A percentile compares a stretch with the other conserved stretches of the same genome.
Evolutionary conservation across 2,113 vertebrate species (phyloP).

Genomic region (Aix galericulata): DNA sequence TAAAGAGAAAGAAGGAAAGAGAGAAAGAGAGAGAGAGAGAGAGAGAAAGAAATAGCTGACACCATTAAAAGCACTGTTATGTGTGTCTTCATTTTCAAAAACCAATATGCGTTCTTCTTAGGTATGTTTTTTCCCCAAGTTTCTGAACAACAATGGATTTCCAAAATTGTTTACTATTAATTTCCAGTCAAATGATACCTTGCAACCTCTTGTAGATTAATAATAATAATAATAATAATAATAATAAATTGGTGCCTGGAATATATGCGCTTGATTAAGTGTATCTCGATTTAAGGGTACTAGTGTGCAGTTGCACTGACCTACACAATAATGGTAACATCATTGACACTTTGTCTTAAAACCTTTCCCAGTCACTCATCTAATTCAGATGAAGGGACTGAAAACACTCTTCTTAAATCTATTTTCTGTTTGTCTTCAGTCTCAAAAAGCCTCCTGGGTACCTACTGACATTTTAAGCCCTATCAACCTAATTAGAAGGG

Average conservation of each 20-base stretch:
- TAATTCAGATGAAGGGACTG: neutral
- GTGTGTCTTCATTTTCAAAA: neutral
- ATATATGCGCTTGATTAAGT: neutral
- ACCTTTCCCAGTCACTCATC: neutral
- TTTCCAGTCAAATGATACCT: neutral
- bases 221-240: neutral
- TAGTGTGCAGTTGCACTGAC: neutral
- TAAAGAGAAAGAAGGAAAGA: neutral
- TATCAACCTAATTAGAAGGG: neutral
- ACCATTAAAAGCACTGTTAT: neutral
- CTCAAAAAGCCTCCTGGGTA: neutral
- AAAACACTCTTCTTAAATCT: neutral
- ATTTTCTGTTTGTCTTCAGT: neutral
- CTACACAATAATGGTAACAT: neutral
- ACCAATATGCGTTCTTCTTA: neutral
- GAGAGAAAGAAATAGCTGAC: neutral
- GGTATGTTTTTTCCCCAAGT: neutral
- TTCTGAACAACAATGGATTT: neutral
- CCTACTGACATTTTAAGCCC: neutral
- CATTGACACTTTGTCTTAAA: neutral
- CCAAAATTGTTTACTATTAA: neutral
- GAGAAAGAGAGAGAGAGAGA: too few relatives aligned
- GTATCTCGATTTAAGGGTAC: neutral
- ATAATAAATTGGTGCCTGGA: neutral
- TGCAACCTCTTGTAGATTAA: neutral